phyloP scores from a whole-genome alignment of 2,797 vertebrate genomes.

The Pipistrellus kuhlii region DNA sequence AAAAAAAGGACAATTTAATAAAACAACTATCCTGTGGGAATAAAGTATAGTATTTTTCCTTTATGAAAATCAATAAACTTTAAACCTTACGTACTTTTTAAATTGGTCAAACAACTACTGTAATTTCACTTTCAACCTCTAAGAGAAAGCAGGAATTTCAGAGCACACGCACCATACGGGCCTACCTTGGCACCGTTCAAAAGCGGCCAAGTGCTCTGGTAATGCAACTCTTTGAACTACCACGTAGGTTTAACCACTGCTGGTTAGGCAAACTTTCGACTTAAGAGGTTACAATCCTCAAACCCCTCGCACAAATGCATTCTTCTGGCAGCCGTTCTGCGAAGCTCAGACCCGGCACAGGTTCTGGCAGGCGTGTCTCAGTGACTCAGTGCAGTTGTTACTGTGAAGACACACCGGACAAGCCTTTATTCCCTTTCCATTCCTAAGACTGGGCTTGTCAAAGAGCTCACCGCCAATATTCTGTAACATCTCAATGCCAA shows the following conservation, averaged over 20 bases:
- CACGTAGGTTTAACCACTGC: neutral
- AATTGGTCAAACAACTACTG: neutral
- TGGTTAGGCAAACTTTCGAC: neutral
- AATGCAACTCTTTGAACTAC: neutral
- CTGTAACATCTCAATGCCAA: neutral
- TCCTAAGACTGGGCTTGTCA: neutral
- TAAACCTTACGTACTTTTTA: neutral
- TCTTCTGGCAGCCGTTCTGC: neutral
- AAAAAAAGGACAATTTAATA: neutral
- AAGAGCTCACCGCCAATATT: neutral
- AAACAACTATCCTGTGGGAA: neutral
- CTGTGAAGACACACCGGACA: neutral
- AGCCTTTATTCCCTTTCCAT: neutral
- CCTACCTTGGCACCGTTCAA: neutral
- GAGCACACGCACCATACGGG: neutral
- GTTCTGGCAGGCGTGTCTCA: neutral
- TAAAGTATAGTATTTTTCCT: neutral
- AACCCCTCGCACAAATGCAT: neutral
- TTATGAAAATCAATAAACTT: conserved; percentile 7
- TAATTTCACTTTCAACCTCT: conserved; percentile 16
- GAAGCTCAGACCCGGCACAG: neutral
- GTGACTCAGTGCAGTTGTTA: neutral
- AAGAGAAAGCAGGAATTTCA: conserved; percentile 11
- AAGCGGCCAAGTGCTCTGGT: neutral
- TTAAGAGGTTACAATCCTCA: neutral